Base-by-base conservation (phyloP, 2,888 invertebrate species). In the Callimorpha dominula region DNA sequence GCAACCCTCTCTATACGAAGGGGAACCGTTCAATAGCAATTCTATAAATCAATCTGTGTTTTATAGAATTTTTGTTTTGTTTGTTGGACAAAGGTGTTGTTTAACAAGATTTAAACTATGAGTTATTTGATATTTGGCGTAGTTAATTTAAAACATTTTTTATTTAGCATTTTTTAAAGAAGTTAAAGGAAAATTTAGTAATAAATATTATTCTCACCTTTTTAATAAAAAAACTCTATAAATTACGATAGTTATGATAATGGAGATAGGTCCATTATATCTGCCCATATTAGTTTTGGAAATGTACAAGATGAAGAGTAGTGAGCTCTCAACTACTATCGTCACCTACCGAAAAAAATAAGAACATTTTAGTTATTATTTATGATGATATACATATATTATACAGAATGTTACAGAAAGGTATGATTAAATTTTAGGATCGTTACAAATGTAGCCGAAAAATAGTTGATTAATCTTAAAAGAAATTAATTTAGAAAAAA, bases 41-140 rank as follows among this genome's bases (percentile, higher is more conserved):
- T 90, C 91, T 89, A 92, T 92, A 92, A 92, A 92, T 92, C 92
- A 92, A 91, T 92, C 90, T 87, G 62, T 68, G 46, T 62, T 69
- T 50, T 40, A 76, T 78, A 74, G 73, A 77, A 82, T 80, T 82
- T 81, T 74, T 80, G 76, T 80, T 83, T 79, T 83, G 83, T 81
- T 82, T 81, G 78, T 71, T 81, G 75, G 81, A 83, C 82, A 78
- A 71, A 77, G 69, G 31, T 31, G 31, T 31, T 1, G 31, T 31
- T 31, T 31, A 31, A 31, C 31, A 2, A 31, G 31, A 31, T 31
- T 1, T 31, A 31, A 31, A 31, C 31, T 31, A 31, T 31, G 31
- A 31, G 31, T 31, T 31, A 31, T 31, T 31, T 31, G 2, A 1
- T 1, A 31, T 2, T 31, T 31, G 31, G 31, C 31, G 31, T 31